phyloP scores from a whole-genome alignment of 2,888 invertebrate genomes.

The Scaptomyza tumidula region DNA sequence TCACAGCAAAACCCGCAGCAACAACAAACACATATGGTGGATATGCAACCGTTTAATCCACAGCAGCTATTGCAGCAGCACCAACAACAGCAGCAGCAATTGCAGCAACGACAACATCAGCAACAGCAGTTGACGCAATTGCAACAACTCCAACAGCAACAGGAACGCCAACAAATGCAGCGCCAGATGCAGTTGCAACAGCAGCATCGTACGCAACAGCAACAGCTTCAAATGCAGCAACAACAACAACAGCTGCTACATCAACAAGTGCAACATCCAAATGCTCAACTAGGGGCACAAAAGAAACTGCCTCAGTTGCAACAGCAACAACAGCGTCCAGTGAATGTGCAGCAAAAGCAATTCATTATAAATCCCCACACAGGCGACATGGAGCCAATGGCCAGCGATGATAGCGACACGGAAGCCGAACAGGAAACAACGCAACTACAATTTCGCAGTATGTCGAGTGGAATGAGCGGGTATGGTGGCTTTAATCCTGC shows the following conservation, averaged over 20 bases:
- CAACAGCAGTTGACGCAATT: conserved; percentile 45
- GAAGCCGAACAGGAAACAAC: conserved; percentile 85
- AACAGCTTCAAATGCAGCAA: conserved; percentile 54
- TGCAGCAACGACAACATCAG: conserved; percentile 36
- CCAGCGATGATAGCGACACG: conserved; percentile 88
- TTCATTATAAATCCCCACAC: conserved; percentile 96
- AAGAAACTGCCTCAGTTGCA: conserved; percentile 43
- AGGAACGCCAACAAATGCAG: conserved; percentile 48
- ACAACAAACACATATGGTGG: conserved; percentile 60
- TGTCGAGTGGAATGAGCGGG: conserved; percentile 43
- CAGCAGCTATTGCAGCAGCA: conserved; percentile 44
- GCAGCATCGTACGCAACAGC: conserved; percentile 34
- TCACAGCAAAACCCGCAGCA: conserved; percentile 52
- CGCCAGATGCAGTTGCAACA: conserved; percentile 41
- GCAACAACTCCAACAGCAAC: conserved; percentile 54
- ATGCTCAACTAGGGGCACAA: conserved; percentile 40
- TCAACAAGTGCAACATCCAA: conserved; percentile 26
- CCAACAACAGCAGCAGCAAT: conserved; percentile 49
- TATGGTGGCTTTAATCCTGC: conserved; percentile 72
- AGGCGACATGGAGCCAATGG: conserved; percentile 93
- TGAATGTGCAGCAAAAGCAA: conserved; percentile 85
- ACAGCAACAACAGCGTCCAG: conserved; percentile 49
- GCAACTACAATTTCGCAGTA: conserved; percentile 63
- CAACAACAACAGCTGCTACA: conserved; percentile 45
- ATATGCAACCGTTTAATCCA: conserved; percentile 50